These are phyloP conservation scores for Choreutis nemorana DNA, from an alignment of 2,888 invertebrate species.

Conservation along the genomic window DNA sequence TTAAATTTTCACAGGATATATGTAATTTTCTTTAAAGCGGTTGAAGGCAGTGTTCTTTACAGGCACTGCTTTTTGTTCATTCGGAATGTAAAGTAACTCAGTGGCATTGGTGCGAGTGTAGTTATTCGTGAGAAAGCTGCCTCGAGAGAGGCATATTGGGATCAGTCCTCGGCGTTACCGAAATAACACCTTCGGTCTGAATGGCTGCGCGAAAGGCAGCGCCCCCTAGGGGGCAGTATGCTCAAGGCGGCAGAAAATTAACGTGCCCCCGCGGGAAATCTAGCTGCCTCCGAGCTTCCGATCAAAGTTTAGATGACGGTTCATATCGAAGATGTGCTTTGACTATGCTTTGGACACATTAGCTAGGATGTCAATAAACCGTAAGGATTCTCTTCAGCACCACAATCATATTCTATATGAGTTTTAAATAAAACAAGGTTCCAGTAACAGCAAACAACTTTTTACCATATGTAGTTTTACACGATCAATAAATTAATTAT, in stretches of 20 bases:
- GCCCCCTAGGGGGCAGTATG: conserved; percentile 71
- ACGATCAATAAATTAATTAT: too few species aligned
- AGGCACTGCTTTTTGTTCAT: not conserved
- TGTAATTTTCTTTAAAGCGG: not conserved
- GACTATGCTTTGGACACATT: too few species aligned
- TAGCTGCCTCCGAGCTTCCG: conserved; percentile 62
- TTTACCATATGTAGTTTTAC: too few species aligned
- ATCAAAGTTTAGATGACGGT: conserved; percentile 1
- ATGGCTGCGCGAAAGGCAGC: conserved; percentile 63
- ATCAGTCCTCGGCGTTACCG: conserved; percentile 52
- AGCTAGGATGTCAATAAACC: too few species aligned
- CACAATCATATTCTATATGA: too few species aligned
- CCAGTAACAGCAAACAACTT: conserved; percentile 8
- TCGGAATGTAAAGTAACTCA: conserved; percentile 1
- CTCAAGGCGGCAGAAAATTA: conserved; percentile 82
- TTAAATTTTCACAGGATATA: too few species aligned
- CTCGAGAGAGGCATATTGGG: conserved; percentile 50
- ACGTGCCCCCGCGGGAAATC: conserved; percentile 74
- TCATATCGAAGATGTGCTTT: too few species aligned
- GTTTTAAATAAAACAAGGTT: too few species aligned
- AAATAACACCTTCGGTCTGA: conserved; percentile 65
- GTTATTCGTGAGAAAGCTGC: conserved; percentile 41
- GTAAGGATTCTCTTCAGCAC: too few species aligned
- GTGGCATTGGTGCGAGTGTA: conserved; percentile 15
- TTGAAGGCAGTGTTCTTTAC: not conserved